Conservation (phyloP, 2,888 invertebrate genomes). For the Idaea biselata region DNA sequence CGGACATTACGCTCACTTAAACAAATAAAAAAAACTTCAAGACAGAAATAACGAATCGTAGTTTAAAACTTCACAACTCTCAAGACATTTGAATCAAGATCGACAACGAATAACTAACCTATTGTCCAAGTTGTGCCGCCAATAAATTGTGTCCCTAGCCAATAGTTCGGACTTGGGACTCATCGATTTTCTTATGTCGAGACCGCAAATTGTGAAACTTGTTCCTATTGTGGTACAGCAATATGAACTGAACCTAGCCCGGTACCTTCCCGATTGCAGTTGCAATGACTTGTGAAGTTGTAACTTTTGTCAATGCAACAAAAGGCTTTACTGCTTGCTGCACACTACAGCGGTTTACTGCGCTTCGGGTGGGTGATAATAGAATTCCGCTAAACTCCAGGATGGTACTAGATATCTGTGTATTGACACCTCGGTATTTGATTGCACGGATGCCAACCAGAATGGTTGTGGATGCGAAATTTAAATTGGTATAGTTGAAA, state of each 20-base stretch:
- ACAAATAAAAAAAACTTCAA: slow-evolving; percentile 19
- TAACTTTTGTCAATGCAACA: slow-evolving; percentile 47
- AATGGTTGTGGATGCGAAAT: background rate
- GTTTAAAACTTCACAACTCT: slow-evolving; percentile 36
- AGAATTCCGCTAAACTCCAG: slow-evolving; percentile 20
- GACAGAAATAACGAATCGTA: slow-evolving; percentile 31
- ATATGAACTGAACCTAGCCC: slow-evolving; percentile 44
- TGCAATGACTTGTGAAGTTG: slow-evolving; percentile 60
- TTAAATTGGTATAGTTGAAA: slow-evolving; percentile 15
- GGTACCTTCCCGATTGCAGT: slow-evolving; percentile 45
- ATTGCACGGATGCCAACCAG: background rate
- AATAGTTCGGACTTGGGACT: slow-evolving; percentile 50
- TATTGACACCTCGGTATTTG: background rate
- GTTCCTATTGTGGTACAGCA: slow-evolving; percentile 58
- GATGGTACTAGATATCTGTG: background rate
- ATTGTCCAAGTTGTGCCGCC: slow-evolving; percentile 57
- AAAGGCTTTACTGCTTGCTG: slow-evolving; percentile 17
- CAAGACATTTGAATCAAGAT: slow-evolving; percentile 48
- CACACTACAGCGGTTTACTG: slow-evolving; percentile 18
- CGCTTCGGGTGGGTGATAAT: slow-evolving; percentile 13
- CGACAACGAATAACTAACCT: slow-evolving; percentile 56
- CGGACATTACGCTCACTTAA: background rate
- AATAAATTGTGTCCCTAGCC: slow-evolving; percentile 59
- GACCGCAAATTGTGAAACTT: slow-evolving; percentile 66
- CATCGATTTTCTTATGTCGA: slow-evolving; percentile 58